Percentiles rank a stretch among this genome's conserved stretches.
phyloP scores from a whole-genome alignment of 2,113 vertebrate genomes.

The Tyrannus savana region DNA sequence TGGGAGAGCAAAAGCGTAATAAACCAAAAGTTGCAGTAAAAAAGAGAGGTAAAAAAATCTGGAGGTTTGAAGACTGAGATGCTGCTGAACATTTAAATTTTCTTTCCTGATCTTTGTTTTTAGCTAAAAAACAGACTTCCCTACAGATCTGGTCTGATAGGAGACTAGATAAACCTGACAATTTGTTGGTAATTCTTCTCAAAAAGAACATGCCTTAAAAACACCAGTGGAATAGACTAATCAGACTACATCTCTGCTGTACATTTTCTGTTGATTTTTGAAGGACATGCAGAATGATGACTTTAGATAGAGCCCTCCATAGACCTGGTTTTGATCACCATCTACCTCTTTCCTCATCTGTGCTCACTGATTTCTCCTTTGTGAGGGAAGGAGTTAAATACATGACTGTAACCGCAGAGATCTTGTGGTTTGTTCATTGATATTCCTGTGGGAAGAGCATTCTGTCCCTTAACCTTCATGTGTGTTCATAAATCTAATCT shows the following conservation, averaged over 20 bases:
- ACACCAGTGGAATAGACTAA: not conserved
- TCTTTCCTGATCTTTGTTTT: not conserved
- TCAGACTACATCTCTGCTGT: not conserved
- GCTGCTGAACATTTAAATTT: not conserved
- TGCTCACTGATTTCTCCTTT: not conserved
- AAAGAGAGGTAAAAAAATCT: not conserved
- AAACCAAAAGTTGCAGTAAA: not conserved
- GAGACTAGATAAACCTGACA: not conserved
- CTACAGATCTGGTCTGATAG: not conserved
- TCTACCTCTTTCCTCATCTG: not conserved
- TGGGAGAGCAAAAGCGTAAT: not conserved
- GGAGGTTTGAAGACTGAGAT: not conserved
- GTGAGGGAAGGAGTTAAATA: not conserved
- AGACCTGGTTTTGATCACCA: not conserved
- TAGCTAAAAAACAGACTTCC: not conserved
- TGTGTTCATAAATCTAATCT: not conserved
- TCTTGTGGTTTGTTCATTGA: not conserved
- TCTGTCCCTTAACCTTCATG: not conserved
- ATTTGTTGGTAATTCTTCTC: not conserved
- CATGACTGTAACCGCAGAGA: not conserved
- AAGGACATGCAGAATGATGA: not conserved
- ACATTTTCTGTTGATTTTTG: not conserved
- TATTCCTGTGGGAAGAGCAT: not conserved
- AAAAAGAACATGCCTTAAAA: not conserved
- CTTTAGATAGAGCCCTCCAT: not conserved